Conservation (phyloP, 2,888 invertebrate genomes). For the Sericinus montela region DNA sequence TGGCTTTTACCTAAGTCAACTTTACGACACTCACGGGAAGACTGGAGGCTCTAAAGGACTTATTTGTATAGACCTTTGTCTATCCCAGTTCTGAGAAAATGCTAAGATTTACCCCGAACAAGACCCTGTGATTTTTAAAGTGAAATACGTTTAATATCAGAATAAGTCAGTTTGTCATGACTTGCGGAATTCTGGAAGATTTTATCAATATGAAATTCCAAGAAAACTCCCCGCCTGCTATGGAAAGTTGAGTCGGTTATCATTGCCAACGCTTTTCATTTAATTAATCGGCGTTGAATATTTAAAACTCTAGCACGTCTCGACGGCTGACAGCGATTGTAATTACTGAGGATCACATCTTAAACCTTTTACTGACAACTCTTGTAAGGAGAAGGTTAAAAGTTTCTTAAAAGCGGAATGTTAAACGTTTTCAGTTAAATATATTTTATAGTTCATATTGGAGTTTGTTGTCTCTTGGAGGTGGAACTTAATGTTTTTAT, state of each 20-base stretch:
- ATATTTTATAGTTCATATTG: no score
- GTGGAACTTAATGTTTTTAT: no score
- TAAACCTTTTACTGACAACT: not conserved
- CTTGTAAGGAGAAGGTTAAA: not conserved
- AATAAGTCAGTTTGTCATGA: slow-evolving; percentile 32
- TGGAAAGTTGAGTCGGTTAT: slow-evolving; percentile 17
- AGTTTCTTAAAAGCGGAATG: not conserved
- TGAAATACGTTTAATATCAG: not conserved
- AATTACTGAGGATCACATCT: slow-evolving; percentile 5
- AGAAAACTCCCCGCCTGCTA: slow-evolving; percentile 25
- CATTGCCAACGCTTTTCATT: slow-evolving; percentile 44
- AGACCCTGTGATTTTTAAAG: no score
- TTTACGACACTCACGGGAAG: no score
- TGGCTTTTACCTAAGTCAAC: no score
- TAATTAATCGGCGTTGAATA: slow-evolving; percentile 47
- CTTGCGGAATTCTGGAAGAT: slow-evolving; percentile 36
- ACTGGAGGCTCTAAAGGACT: no score
- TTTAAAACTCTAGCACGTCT: slow-evolving; percentile 46
- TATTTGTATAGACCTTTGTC: no score
- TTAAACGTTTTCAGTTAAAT: no score
- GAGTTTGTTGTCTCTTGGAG: no score
- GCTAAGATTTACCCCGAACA: no score
- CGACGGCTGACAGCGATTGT: slow-evolving; percentile 28
- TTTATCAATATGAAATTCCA: slow-evolving; percentile 48
- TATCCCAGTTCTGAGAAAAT: no score